Evolutionary conservation across 1,140 invertebrate genomes (phyloP).

Genomic region (Megathymus violae): DNA sequence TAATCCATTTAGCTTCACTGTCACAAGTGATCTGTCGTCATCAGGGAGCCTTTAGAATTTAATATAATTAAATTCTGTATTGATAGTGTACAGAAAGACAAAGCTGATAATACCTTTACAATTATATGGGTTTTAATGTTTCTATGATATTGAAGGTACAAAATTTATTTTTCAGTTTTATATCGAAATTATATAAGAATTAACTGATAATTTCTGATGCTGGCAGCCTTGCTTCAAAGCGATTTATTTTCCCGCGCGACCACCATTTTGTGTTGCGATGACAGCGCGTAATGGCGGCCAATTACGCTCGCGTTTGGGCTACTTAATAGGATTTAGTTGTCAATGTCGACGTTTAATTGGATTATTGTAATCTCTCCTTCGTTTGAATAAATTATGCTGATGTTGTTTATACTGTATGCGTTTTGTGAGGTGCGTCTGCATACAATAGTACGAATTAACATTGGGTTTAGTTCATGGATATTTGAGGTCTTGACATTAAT

Average conservation of each 20-base stretch:
- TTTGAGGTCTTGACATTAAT: neutral
- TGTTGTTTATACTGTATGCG: slow-evolving; percentile 20
- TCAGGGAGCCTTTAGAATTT: too few relatives aligned
- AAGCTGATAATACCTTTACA: too few relatives aligned
- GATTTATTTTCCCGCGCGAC: slow-evolving; percentile 71
- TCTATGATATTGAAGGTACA: too few relatives aligned
- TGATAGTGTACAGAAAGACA: too few relatives aligned
- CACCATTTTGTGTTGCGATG: slow-evolving; percentile 73
- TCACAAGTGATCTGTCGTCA: too few relatives aligned
- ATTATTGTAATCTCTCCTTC: slow-evolving; percentile 65
- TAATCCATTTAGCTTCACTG: too few relatives aligned
- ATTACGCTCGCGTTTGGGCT: slow-evolving; percentile 64
- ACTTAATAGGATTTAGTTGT: slow-evolving; percentile 79
- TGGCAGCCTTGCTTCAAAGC: slow-evolving; percentile 43
- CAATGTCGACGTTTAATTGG: slow-evolving; percentile 77
- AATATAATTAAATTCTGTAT: too few relatives aligned
- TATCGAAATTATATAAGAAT: neutral
- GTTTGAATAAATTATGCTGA: slow-evolving; percentile 49
- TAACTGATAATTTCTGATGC: neutral
- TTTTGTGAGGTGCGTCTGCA: slow-evolving; percentile 13
- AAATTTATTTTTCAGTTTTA: neutral
- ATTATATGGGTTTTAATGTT: too few relatives aligned
- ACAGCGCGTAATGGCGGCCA: slow-evolving; percentile 73
- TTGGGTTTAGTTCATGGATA: neutral
- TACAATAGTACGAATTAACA: neutral